Percentiles rank a stretch among this genome's conserved stretches.
phyloP scores from a whole-genome alignment of 2,113 vertebrate species.

The Clarias gariepinus region DNA sequence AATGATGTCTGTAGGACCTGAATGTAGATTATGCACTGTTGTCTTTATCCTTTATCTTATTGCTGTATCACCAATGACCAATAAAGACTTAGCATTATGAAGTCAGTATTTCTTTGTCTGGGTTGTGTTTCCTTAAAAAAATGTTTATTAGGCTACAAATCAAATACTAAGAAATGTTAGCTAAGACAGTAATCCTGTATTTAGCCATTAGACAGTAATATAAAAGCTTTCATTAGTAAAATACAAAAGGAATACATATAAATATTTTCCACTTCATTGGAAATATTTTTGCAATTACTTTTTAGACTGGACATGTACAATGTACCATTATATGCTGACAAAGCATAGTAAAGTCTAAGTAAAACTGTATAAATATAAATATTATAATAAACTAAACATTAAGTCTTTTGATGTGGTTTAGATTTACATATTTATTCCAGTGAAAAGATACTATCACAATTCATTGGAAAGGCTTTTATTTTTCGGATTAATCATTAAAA shows the following conservation, averaged over 20 bases:
- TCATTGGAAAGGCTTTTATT: neutral
- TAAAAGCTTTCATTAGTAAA: neutral
- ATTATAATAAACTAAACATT: neutral
- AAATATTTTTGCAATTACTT: neutral
- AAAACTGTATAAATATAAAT: neutral
- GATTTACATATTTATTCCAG: neutral
- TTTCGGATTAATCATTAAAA: neutral
- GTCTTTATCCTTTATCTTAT: conserved; percentile 63
- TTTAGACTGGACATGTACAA: neutral
- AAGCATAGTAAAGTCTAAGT: neutral
- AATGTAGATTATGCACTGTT: conserved; percentile 72
- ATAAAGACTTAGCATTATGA: conserved; percentile 74
- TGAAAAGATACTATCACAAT: neutral
- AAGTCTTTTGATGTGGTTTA: neutral
- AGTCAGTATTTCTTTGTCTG: conserved; percentile 38
- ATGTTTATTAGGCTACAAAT: neutral
- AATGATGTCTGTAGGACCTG: conserved; percentile 62
- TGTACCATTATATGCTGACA: neutral
- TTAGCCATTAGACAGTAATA: neutral
- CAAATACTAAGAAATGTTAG: neutral
- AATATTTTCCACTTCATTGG: neutral
- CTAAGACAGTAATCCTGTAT: neutral
- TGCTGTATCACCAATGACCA: conserved; percentile 71
- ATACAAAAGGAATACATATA: neutral
- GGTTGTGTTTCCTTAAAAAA: conserved; percentile 26